Evolutionary conservation across 2,797 vertebrate species (phyloP).

Genomic region (Halcyon leucocephala): DNA sequence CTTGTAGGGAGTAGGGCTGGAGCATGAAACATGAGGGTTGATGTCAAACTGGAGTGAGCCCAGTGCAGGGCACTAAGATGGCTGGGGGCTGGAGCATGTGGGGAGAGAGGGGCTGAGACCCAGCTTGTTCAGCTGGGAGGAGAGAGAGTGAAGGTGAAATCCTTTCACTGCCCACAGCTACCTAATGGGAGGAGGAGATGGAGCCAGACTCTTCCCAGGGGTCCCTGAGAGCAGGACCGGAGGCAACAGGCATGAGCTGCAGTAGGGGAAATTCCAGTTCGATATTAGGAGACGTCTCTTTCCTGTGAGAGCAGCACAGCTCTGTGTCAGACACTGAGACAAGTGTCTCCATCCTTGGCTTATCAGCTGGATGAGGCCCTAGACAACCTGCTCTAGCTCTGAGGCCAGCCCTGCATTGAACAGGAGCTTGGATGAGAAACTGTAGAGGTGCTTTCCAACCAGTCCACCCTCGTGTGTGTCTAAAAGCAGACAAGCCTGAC

Average conservation of each 20-base stretch:
- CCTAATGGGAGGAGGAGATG: rapidly evolving
- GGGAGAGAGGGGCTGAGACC: background rate
- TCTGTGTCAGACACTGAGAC: background rate
- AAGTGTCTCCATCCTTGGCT: background rate
- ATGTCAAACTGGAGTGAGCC: background rate
- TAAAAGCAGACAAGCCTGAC: background rate
- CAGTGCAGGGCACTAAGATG: background rate
- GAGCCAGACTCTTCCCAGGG: background rate
- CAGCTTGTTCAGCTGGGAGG: background rate
- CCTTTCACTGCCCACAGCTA: background rate
- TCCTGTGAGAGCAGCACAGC: background rate
- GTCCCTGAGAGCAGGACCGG: background rate
- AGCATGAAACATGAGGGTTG: background rate
- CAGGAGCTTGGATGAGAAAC: background rate
- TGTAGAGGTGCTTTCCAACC: background rate
- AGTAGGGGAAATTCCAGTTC: background rate
- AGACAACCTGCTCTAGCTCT: background rate
- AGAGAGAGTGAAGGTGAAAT: background rate
- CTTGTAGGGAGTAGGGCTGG: background rate
- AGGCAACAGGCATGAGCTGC: background rate
- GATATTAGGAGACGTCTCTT: background rate
- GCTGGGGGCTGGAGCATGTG: background rate
- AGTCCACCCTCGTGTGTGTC: background rate
- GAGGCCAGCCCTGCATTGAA: background rate
- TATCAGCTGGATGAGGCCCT: background rate